Evolutionary conservation across 37 sponge, comb jelly and placozoan genomes (phyloP).

Genomic region (Aplysina aerophoba): DNA sequence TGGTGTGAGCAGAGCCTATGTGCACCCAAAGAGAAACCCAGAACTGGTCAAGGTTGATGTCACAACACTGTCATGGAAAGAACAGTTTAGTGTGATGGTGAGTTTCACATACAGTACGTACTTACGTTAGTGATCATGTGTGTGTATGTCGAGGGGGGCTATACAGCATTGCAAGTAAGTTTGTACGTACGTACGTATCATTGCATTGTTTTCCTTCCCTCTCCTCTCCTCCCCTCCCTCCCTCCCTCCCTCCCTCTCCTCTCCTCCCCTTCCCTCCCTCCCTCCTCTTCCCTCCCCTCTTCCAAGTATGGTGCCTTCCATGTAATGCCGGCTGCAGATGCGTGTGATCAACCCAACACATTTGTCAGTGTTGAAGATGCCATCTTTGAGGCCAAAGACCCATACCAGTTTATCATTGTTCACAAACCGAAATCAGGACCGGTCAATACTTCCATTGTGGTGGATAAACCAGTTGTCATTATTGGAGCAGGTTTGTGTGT

Average conservation of each 20-base stretch:
- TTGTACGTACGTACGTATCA: too few species aligned
- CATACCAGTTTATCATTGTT: constrained; percentile 8
- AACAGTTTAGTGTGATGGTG: constrained; percentile 70
- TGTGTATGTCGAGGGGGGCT: not conserved
- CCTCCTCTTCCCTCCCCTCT: constrained; percentile 37
- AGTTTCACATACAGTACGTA: not conserved
- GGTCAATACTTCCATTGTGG: constrained; percentile 47
- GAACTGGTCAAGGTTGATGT: not conserved
- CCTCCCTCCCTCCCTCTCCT: constrained; percentile 36
- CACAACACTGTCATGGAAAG: constrained; percentile 55
- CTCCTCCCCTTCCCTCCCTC: too few species aligned
- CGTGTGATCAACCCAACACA: too few species aligned
- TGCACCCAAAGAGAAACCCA: not conserved
- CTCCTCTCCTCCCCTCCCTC: constrained; percentile 17
- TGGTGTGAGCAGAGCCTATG: constrained; percentile 31
- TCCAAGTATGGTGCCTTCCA: constrained; percentile 19
- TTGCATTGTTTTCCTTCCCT: constrained; percentile 21
- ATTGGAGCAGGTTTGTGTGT: constrained; percentile 76
- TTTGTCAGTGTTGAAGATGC: not conserved
- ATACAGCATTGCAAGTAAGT: too few species aligned
- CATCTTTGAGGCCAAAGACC: not conserved
- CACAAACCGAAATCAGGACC: constrained; percentile 18
- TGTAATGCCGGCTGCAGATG: not conserved
- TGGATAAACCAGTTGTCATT: constrained; percentile 70
- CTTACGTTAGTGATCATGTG: not conserved